Evolutionary conservation across 1,140 invertebrate genomes (phyloP), one percentile per base, ranked within the genome.

Genomic region (Propsilocerus akamusi): DNA sequence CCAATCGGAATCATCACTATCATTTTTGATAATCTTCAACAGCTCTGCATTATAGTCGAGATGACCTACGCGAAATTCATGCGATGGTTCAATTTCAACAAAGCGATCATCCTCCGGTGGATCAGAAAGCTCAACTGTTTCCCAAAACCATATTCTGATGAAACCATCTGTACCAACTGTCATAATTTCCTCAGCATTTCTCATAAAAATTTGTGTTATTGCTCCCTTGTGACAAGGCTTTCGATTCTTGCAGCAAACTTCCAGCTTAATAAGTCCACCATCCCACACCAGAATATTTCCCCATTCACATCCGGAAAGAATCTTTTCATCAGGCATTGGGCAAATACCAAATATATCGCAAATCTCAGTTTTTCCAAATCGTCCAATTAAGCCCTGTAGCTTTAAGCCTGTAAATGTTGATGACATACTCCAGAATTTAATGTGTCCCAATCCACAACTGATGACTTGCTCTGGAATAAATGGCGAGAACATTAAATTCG

Each of bases 341-440:
- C 82, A 82, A 53, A 86, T 77, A 1, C 86, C 84, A 46, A 83
- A 70, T 20, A 93, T 86, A 62, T 92, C 86, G 34, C 84, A 87
- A 52, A 90, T 86, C 65, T 91, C 86, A 12, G 86, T 92, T 68
- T 86, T 86, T 2, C 86, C 88, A 69, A 93, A 95, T 60, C 83
- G 73, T 5, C 89, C 89, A 17, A 88, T 59, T 58, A 83, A 75
- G 3, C 86, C 86, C 66, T 91, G 79, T 2, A 95, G 66, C 63
- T 95, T 95, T 0, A 93, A 63, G 2, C 89, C 89, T 0, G 89
- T 93, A 59, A 92, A 93, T 0, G 90, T 92, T 54, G 76, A 60
- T 0, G 80, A 79, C 78, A 93, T 90, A 73, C 88, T 92, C 90
- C 90, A 94, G 69, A 90, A 90, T 70, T 86, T 87, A 50, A 94